Evolutionary conservation across 2,888 invertebrate genomes (phyloP).

Genomic region (Aspidiotus rigidus): DNA sequence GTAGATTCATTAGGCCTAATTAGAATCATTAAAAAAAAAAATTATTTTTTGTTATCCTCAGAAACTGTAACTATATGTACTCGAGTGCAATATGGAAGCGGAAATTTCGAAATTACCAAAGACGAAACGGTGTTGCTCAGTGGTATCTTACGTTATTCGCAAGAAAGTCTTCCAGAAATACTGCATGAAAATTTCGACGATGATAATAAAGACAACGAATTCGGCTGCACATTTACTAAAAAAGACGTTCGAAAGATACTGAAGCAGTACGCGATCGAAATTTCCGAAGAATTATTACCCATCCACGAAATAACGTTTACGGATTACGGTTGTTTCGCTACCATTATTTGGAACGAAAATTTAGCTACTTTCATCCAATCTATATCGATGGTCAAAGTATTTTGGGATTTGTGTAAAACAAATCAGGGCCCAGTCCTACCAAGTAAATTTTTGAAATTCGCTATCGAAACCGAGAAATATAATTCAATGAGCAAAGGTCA

Average conservation of each 20-base stretch:
- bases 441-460: conserved; percentile 29
- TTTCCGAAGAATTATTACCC: conserved; percentile 1
- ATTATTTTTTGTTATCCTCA: neutral
- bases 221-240: conserved; percentile 12
- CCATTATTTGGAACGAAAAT: conserved; percentile 34
- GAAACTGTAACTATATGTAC: conserved; percentile 7
- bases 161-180: conserved; percentile 13
- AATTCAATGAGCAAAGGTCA: conserved; percentile 16
- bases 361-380: conserved; percentile 31
- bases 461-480: conserved; percentile 32
- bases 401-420: conserved; percentile 27
- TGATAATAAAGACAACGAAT: conserved; percentile 12
- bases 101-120: conserved; percentile 22
- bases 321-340: conserved; percentile 30
- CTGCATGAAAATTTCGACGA: neutral
- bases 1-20: neutral
- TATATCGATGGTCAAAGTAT: conserved; percentile 35
- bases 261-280: conserved; percentile 21
- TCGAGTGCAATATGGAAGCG: conserved; percentile 23
- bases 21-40: too few relatives aligned
- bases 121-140: conserved; percentile 14
- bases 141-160: conserved; percentile 18
- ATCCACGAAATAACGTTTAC: conserved; percentile 15
- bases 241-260: conserved; percentile 18
- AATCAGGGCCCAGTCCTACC: conserved; percentile 28